phyloP scores from a whole-genome alignment of 2,797 vertebrate species.

The Enteromius afrohamiltoni region DNA sequence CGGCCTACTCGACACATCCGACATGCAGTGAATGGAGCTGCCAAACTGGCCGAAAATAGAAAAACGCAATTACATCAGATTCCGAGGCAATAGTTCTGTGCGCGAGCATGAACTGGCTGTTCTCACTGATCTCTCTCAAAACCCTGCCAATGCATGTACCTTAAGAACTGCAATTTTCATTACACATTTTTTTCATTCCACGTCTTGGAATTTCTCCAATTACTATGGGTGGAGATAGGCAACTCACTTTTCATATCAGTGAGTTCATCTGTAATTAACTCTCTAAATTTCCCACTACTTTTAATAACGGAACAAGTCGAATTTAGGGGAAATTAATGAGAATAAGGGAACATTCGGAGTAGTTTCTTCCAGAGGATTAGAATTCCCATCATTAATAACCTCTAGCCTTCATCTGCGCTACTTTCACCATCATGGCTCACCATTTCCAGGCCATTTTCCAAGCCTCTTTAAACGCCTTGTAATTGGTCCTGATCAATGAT shows the following conservation, averaged over 20 bases:
- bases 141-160: not conserved
- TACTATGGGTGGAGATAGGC: constrained; percentile 21
- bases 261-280: constrained; percentile 31
- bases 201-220: constrained; percentile 25
- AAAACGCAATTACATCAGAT: constrained; percentile 43
- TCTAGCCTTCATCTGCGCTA: constrained; percentile 50
- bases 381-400: constrained; percentile 72
- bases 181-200: not conserved
- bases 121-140: constrained; percentile 5
- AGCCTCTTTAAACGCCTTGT: constrained; percentile 63
- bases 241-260: constrained; percentile 43
- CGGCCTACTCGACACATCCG: constrained; percentile 43
- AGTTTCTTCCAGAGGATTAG: constrained; percentile 66
- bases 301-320: constrained; percentile 36
- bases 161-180: not conserved
- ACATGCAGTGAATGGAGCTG: constrained; percentile 28
- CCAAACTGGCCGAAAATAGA: constrained; percentile 44
- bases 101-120: not conserved
- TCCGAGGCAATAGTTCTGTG: constrained; percentile 37
- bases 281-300: constrained; percentile 42
- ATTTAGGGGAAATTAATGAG: constrained; percentile 24
- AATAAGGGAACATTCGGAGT: constrained; percentile 53
- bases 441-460: constrained; percentile 28
- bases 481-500: constrained; percentile 74
- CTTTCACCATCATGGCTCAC: constrained; percentile 45